phyloP scores from a whole-genome alignment of 2,888 invertebrate genomes.

The Lingula anatina region DNA sequence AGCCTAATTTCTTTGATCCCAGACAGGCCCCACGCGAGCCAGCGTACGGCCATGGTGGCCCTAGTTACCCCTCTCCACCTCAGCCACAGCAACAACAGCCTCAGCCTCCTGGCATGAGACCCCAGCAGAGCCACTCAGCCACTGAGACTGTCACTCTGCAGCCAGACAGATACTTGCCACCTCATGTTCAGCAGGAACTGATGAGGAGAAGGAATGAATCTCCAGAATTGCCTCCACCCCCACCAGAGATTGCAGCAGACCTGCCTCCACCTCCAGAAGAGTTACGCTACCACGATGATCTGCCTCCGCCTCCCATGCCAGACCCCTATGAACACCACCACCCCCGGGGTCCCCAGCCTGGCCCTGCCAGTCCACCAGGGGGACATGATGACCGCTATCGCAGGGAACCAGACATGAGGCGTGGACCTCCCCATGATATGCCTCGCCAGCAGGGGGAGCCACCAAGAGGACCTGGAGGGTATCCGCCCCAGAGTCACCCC shows the following conservation, averaged over 20 bases:
- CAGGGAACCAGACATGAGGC: too few relatives aligned
- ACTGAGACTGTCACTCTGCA: slow-evolving; percentile 1
- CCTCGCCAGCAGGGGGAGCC: too few relatives aligned
- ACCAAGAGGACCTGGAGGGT: too few relatives aligned
- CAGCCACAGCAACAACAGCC: slow-evolving; percentile 8
- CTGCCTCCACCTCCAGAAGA: slow-evolving; percentile 52
- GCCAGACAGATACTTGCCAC: neutral
- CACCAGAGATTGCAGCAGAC: slow-evolving; percentile 27
- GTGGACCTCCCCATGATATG: slow-evolving; percentile 63
- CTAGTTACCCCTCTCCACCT: slow-evolving; percentile 2
- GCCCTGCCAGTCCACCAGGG: slow-evolving; percentile 18
- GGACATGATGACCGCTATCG: too few relatives aligned
- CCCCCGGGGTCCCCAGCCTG: too few relatives aligned
- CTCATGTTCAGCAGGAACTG: neutral
- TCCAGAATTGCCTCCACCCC: slow-evolving; percentile 10
- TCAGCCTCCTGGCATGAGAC: neutral
- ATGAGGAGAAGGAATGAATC: slow-evolving; percentile 2
- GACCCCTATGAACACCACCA: too few relatives aligned
- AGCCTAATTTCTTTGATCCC: slow-evolving; percentile 27
- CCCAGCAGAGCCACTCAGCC: neutral
- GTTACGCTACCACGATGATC: slow-evolving; percentile 26
- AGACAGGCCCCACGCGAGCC: neutral
- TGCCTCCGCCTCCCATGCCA: slow-evolving; percentile 30
- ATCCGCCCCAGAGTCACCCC: slow-evolving; percentile 52
- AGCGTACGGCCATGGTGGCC: neutral